phyloP scores from a whole-genome alignment of 1,140 invertebrate genomes.

The Drosophila ercepeae region DNA sequence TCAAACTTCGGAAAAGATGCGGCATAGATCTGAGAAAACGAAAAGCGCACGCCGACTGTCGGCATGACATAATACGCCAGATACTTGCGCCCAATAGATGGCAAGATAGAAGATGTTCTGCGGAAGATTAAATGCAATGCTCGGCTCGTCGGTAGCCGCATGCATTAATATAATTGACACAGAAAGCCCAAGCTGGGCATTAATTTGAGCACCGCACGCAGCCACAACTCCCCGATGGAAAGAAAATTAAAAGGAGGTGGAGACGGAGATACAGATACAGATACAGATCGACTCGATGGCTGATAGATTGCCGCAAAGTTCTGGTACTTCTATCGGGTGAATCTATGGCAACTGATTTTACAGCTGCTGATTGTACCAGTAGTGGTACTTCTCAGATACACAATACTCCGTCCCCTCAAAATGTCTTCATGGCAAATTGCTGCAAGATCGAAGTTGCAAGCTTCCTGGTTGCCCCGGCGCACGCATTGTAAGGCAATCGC shows the following conservation, averaged over 20 bases:
- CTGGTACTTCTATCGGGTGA: conserved; percentile 6
- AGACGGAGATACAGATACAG: not conserved
- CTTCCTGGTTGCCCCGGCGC: conserved; percentile 68
- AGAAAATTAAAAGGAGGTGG: not conserved
- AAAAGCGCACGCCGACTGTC: conserved; percentile 56
- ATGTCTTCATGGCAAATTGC: conserved; percentile 50
- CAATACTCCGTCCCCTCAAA: not conserved
- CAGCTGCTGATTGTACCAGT: conserved; percentile 54
- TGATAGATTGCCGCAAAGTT: conserved; percentile 40
- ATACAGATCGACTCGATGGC: conserved; percentile 16
- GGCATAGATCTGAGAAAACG: conserved; percentile 60
- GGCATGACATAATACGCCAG: conserved; percentile 54
- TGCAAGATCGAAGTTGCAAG: conserved; percentile 23
- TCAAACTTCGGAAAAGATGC: conserved; percentile 21
- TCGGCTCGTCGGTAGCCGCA: conserved; percentile 39
- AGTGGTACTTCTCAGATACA: conserved; percentile 9
- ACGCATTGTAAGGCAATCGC: conserved; percentile 68
- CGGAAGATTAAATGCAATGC: conserved; percentile 12
- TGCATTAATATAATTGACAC: conserved; percentile 82
- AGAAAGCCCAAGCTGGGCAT: conserved; percentile 65
- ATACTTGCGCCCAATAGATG: conserved; percentile 40
- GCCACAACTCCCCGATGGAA: conserved; percentile 18
- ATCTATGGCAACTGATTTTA: conserved; percentile 75
- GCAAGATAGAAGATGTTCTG: conserved; percentile 35
- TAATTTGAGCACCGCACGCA: conserved; percentile 58